Percentiles rank a stretch among this genome's conserved stretches.
phyloP scores from a whole-genome alignment of 2,888 invertebrate genomes.

The Synanthedon tipuliformis region DNA sequence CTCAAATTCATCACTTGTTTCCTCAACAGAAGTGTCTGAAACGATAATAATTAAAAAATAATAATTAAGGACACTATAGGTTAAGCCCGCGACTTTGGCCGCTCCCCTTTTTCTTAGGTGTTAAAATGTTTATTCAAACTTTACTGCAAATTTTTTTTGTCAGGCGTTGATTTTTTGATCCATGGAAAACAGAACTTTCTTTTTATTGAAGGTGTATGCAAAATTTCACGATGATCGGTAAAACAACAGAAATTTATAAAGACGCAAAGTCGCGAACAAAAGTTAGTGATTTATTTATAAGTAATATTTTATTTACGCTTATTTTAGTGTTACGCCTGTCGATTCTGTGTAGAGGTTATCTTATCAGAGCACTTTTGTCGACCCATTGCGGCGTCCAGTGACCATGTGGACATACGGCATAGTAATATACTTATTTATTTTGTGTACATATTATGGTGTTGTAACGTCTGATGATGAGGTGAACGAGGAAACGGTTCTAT shows the following conservation, averaged over 20 bases:
- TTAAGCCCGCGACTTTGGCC: background rate
- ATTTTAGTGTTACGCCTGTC: no score
- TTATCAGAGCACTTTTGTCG: background rate
- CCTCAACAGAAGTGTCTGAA: conserved; percentile 73
- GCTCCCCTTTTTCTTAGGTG: no score
- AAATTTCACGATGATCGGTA: background rate
- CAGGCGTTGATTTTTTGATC: no score
- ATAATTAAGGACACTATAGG: background rate
- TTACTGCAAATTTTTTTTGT: no score
- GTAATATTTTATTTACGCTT: no score
- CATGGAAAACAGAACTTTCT: no score
- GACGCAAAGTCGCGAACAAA: no score
- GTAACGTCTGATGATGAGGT: conserved; percentile 15
- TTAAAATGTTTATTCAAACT: no score
- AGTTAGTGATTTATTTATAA: no score
- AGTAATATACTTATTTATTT: conserved; percentile 20
- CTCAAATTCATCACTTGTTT: conserved; percentile 49
- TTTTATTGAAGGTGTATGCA: no score
- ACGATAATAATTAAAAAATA: conserved; percentile 19
- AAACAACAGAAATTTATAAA: conserved; percentile 14
- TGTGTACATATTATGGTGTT: background rate
- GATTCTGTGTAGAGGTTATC: background rate
- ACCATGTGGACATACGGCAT: conserved; percentile 29
- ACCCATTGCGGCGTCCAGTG: background rate
- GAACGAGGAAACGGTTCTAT: conserved; percentile 35